Percentiles rank a stretch among this genome's conserved stretches.
Conservation (phyloP, 1,140 invertebrate species). For the Oryctes rhinoceros region DNA sequence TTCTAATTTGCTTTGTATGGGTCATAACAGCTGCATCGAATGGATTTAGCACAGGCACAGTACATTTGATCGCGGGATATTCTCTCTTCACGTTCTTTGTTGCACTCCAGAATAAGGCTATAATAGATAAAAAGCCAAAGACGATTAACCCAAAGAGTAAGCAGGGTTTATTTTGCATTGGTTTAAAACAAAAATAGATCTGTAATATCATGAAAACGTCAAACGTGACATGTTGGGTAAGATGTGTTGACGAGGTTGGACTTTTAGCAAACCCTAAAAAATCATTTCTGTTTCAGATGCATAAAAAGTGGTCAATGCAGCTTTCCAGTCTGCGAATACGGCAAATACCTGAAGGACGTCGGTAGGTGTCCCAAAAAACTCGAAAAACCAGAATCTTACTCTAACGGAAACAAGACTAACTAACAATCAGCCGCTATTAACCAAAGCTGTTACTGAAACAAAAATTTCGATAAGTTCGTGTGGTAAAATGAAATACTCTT, state of each 20-base stretch:
- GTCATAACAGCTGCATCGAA: background rate
- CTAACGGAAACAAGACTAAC: background rate
- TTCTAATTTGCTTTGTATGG: background rate
- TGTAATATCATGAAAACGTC: no score
- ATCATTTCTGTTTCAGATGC: slow-evolving; percentile 61
- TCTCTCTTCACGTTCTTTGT: background rate
- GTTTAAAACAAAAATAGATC: background rate
- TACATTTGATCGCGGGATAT: background rate
- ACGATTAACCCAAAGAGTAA: background rate
- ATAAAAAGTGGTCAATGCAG: slow-evolving; percentile 72
- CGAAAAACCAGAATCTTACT: slow-evolving; percentile 48
- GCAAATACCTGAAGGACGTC: slow-evolving; percentile 68
- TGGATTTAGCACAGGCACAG: background rate
- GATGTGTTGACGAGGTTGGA: no score
- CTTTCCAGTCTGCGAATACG: slow-evolving; percentile 73
- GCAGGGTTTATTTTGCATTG: background rate
- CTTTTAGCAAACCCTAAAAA: no score
- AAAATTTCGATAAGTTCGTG: background rate
- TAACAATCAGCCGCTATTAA: background rate
- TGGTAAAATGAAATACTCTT: background rate
- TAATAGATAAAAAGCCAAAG: background rate
- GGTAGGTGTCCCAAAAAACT: slow-evolving; percentile 72
- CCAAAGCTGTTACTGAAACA: background rate
- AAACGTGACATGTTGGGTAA: no score
- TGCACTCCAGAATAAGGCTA: background rate